Evolutionary conservation across 2,797 vertebrate genomes (phyloP).

Genomic region (Poecilia picta): DNA sequence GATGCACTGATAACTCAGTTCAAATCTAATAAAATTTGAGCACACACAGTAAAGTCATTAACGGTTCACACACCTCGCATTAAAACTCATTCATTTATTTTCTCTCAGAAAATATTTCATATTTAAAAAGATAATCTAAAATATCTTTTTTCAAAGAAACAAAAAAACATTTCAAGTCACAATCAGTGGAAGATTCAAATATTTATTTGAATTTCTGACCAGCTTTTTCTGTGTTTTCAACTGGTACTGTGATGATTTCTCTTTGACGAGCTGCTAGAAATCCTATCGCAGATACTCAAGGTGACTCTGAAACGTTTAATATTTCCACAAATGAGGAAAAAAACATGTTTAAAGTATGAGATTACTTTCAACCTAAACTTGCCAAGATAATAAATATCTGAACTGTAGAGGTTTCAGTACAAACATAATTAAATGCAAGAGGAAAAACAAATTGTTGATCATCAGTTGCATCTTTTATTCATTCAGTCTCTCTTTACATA

Average conservation of each 20-base stretch:
- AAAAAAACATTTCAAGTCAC: background rate
- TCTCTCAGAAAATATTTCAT: background rate
- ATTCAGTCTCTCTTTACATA: slow-evolving; percentile 61
- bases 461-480: slow-evolving; percentile 79
- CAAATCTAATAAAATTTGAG: background rate
- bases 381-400: background rate
- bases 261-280: background rate
- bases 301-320: background rate
- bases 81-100: too few relatives aligned
- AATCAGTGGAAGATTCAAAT: too few relatives aligned
- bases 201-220: background rate
- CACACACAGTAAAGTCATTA: background rate
- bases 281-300: background rate
- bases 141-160: background rate
- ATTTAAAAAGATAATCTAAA: background rate
- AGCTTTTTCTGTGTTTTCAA: background rate
- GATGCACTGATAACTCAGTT: background rate
- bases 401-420: background rate
- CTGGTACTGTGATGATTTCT: background rate
- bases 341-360: background rate
- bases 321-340: background rate
- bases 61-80: too few relatives aligned
- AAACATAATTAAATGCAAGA: background rate
- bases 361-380: background rate
- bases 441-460: slow-evolving; percentile 28